These are phyloP conservation scores for Hylyphantes graminicola DNA, from an alignment of 1,140 invertebrate genomes.

Conservation along the genomic window DNA sequence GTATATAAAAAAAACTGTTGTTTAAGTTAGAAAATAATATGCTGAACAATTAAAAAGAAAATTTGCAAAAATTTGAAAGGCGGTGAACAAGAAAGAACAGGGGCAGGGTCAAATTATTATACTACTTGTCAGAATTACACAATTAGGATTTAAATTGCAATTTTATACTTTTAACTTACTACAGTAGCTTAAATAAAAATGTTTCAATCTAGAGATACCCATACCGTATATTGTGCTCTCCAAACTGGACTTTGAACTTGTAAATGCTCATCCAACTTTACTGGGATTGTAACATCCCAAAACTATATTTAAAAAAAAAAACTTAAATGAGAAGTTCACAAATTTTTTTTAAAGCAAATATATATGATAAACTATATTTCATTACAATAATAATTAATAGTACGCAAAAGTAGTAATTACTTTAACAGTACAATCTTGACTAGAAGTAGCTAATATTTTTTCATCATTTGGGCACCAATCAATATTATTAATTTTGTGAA, in stretches of 20 bases:
- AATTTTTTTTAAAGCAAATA: neutral
- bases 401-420: constrained; percentile 46
- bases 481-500: constrained; percentile 91
- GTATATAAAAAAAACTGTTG: too few relatives aligned
- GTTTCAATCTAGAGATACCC: neutral
- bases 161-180: too few relatives aligned
- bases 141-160: too few relatives aligned
- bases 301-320: constrained; percentile 71
- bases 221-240: constrained; percentile 89
- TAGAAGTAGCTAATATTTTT: constrained; percentile 88
- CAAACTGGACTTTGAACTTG: constrained; percentile 90
- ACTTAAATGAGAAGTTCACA: neutral
- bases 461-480: constrained; percentile 91
- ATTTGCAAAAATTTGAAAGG: too few relatives aligned
- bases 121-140: too few relatives aligned
- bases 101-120: too few relatives aligned
- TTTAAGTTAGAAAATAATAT: too few relatives aligned
- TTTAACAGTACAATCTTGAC: constrained; percentile 94
- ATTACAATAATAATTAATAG: neutral
- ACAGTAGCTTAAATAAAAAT: too few relatives aligned
- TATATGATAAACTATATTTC: neutral
- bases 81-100: too few relatives aligned
- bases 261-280: constrained; percentile 83
- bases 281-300: constrained; percentile 88
- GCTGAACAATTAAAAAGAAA: too few relatives aligned